phyloP scores from a whole-genome alignment of 2,797 vertebrate species.

The Phyllotis vaccarum region DNA sequence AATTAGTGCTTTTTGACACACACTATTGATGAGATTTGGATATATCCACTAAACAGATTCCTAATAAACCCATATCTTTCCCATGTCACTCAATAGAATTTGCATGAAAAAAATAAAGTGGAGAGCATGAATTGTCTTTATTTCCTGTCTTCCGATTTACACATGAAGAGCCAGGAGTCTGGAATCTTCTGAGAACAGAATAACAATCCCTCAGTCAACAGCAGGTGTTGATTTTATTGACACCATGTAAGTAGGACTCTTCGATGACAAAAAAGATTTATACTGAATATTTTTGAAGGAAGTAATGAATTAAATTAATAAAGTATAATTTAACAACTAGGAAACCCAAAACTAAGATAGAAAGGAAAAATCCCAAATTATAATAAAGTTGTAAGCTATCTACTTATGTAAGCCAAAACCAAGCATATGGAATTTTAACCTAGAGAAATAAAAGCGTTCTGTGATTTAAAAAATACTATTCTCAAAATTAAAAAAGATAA shows the following conservation, averaged over 20 bases:
- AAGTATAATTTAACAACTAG: constrained; percentile 8
- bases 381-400: background rate
- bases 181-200: background rate
- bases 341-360: constrained; percentile 35
- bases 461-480: background rate
- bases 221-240: background rate
- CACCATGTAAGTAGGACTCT: background rate
- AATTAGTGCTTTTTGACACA: background rate
- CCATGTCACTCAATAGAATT: background rate
- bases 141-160: background rate
- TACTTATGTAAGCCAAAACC: background rate
- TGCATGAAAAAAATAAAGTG: background rate
- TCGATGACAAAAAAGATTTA: background rate
- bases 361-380: background rate
- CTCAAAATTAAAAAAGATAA: background rate
- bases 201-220: background rate
- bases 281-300: constrained; percentile 12
- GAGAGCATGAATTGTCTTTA: background rate
- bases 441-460: background rate
- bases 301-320: background rate
- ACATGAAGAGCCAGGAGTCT: background rate
- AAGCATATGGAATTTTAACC: background rate
- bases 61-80: background rate
- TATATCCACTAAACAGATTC: constrained; percentile 34
- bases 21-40: constrained; percentile 27